Conservation (phyloP, 2,113 vertebrate species). For the Solea senegalensis region DNA sequence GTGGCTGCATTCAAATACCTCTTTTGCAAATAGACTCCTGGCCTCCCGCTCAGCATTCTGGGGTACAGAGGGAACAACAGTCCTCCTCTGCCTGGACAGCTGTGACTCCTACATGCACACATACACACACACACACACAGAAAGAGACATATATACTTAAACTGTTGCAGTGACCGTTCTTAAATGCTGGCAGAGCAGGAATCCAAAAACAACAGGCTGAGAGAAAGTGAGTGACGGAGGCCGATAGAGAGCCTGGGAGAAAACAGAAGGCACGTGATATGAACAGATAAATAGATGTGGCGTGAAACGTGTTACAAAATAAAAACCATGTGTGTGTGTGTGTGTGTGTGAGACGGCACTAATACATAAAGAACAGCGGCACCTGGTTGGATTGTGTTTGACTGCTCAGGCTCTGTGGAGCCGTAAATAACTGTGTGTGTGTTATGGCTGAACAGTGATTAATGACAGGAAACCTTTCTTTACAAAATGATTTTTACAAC, state of each 20-base stretch:
- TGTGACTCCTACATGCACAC: slow-evolving; percentile 83
- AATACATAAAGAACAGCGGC: slow-evolving; percentile 16
- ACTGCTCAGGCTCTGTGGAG: slow-evolving; percentile 11
- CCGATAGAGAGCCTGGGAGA: background rate
- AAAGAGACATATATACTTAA: background rate
- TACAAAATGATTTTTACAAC: background rate
- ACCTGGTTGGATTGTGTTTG: slow-evolving; percentile 17
- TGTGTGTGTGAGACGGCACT: slow-evolving; percentile 40
- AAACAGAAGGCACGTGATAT: slow-evolving; percentile 9
- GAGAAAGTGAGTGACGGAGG: background rate
- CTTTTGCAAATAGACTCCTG: slow-evolving; percentile 93
- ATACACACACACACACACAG: slow-evolving; percentile 11
- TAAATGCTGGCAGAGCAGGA: background rate
- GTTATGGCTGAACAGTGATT: slow-evolving; percentile 16
- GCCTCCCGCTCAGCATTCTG: slow-evolving; percentile 92
- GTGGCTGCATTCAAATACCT: slow-evolving; percentile 81
- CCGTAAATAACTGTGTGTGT: slow-evolving; percentile 15
- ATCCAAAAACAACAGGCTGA: slow-evolving; percentile 5
- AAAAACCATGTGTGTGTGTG: slow-evolving; percentile 62
- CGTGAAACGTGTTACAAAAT: slow-evolving; percentile 22
- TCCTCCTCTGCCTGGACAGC: slow-evolving; percentile 88
- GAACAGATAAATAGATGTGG: slow-evolving; percentile 7
- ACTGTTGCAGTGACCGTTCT: background rate
- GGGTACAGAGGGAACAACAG: slow-evolving; percentile 88
- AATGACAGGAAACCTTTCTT: slow-evolving; percentile 21